Evolutionary conservation across 2,113 vertebrate species (phyloP), one percentile per base, ranked within the genome.

Genomic region (Pogona vitticeps): DNA sequence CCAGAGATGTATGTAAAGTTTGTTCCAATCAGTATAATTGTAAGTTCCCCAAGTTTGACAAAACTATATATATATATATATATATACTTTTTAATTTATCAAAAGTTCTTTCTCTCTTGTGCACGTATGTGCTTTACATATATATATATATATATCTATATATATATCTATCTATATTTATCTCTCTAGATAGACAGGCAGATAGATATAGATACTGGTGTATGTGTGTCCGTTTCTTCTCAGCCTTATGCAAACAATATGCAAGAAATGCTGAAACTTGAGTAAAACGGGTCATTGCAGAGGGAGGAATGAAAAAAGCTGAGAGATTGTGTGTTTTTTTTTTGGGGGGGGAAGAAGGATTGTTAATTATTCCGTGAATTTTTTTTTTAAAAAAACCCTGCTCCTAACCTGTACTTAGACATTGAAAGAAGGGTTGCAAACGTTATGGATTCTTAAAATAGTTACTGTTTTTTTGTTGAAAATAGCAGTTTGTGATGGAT

Each of bases 231-330:
- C 93, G 95, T 95, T 96, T 96, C 80, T 91, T 96, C 92, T 97
- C 94, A 96, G 96, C 94, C 94, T 96, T 96, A 96, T 96, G 95
- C 95, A 96, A 96, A 97, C 94, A 95, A 95, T 96, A 95, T 93
- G 93, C 95, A 96, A 96, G 91, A 94, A 95, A 92, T 94, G 91
- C 95, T 96, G 94, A 96, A 96, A 95, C 92, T 89, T 97, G 89
- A 94, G 95, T 96, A 93, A 97, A 96, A 95, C 90, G 89, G 93
- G 92, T 97, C 94, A 96, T 82, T 93, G 89, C 94, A 93, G 94
- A 96, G 92, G 95, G 93, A 96, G 92, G 95, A 95, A 95, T 86
- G 94, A 26, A 7, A 28, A 95, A 94, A 92, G 95, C 92, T 94
- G 95, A 95, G 86, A 89, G 95, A 95, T 92, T 86, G 92, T 94